Evolutionary conservation across 2,797 vertebrate genomes (phyloP).

Genomic region (Pantherophis vulpinus): DNA sequence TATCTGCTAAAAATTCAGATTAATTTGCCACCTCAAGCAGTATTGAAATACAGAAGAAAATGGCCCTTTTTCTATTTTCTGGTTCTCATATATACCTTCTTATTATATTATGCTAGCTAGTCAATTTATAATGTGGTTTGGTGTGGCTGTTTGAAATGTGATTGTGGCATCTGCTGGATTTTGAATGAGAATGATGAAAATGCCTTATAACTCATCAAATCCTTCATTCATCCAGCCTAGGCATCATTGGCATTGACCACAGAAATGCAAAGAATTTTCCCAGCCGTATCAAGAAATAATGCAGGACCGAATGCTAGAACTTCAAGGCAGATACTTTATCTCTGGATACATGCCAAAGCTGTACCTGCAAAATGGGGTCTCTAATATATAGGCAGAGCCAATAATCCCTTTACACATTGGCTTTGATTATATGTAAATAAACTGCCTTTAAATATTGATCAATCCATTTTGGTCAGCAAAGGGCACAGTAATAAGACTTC

Average conservation of each 20-base stretch:
- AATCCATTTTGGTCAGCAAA: background rate
- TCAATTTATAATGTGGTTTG: constrained; percentile 18
- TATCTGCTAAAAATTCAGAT: constrained; percentile 58
- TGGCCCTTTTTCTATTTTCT: constrained; percentile 34
- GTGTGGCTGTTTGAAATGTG: background rate
- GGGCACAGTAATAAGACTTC: too few relatives aligned
- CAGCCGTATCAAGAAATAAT: background rate
- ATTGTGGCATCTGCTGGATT: background rate
- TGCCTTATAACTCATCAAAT: background rate
- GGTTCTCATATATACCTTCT: constrained; percentile 26
- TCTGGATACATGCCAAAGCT: background rate
- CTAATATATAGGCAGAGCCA: background rate
- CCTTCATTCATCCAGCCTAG: background rate
- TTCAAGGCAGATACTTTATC: background rate
- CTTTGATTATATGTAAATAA: background rate
- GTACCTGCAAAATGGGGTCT: background rate
- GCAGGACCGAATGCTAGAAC: background rate
- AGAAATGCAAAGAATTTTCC: background rate
- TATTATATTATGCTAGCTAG: constrained; percentile 21
- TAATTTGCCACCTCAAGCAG: constrained; percentile 38
- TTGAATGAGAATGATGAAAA: background rate
- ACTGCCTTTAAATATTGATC: background rate
- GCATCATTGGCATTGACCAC: background rate
- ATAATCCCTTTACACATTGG: background rate
- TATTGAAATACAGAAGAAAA: background rate